Evolutionary conservation across 1,140 invertebrate genomes (phyloP), one percentile per base, ranked within the genome.

Genomic region (Habropoda laboriosa): DNA sequence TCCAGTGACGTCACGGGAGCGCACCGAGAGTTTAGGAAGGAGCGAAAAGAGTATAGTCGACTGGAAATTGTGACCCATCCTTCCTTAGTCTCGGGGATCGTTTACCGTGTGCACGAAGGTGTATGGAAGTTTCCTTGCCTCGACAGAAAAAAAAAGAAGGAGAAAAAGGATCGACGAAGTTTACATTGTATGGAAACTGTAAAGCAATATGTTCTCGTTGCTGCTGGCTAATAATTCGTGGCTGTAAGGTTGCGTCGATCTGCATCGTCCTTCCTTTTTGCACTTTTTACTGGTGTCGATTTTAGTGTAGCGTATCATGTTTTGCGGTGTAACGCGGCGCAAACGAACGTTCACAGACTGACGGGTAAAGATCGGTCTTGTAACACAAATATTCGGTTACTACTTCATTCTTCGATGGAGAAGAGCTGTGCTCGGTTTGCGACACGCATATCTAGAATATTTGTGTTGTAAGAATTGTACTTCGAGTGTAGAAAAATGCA

Each of bases 1-100:
- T 89, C 87, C 88, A 77, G 83, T 90, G 89, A 90, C 88, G 89
- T 90, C 89, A 90, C 88, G 74, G 88, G 87, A 87, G 80, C 80
- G 82, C 66, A 78, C 49, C n/a, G 60, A 75, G 83, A 64, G 68
- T 83, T 63, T 66, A 47, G 53, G 57, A 81, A 83, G 68, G 71
- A 68, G 63, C 55, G 78, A 70, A 51, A 53, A 72, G 71, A 66
- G 57, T 61, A 38, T 30, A 66, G 47, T 49, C 49, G 66, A 53
- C 47, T 58, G 53, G 30, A 45, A 30, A 27, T 61, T 80, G n/a
- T n/a, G 71, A 73, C 71, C 76, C 63, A 76, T 64, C 21, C 74
- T 70, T 64, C 21, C 74, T 70, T 32, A 53, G 63, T 53, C 47
- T 42, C 53, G 60, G 13, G 66, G 55, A 51, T 71, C 68, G 63